Conservation (phyloP, 2,888 invertebrate genomes). For the Erannis defoliaria region DNA sequence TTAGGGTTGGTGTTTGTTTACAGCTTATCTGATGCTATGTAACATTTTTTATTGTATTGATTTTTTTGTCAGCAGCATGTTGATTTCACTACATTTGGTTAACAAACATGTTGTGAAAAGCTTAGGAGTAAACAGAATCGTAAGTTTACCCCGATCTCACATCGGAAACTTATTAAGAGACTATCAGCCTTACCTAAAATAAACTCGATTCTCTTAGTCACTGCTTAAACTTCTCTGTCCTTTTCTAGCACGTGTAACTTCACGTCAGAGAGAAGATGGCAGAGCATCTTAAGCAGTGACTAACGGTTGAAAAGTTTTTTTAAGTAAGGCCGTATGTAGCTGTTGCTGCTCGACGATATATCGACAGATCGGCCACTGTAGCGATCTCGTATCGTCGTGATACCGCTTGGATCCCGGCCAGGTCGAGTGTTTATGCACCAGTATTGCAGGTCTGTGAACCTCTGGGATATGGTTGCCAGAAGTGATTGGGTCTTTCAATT, state of each 20-base stretch:
- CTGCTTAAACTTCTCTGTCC: too few relatives aligned
- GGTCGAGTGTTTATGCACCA: conserved; percentile 56
- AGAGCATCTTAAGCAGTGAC: too few relatives aligned
- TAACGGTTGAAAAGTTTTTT: too few relatives aligned
- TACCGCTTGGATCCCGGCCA: conserved; percentile 61
- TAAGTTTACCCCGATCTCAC: conserved; percentile 10
- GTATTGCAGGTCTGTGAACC: conserved; percentile 61
- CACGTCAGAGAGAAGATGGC: too few relatives aligned
- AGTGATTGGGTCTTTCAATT: not conserved
- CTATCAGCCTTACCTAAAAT: too few relatives aligned
- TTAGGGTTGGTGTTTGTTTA: too few relatives aligned
- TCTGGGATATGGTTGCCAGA: conserved; percentile 37
- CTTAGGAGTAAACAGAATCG: conserved; percentile 13
- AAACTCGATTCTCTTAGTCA: too few relatives aligned
- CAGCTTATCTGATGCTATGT: too few relatives aligned
- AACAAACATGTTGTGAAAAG: not conserved
- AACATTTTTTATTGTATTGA: not conserved
- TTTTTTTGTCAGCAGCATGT: not conserved
- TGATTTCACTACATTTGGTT: too few relatives aligned
- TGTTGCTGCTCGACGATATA: conserved; percentile 25
- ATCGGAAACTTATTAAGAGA: conserved; percentile 17
- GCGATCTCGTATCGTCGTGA: conserved; percentile 51
- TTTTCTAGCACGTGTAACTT: too few relatives aligned
- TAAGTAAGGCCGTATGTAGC: too few relatives aligned
- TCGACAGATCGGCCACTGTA: conserved; percentile 38